A percentile compares a stretch with the other conserved stretches of the same genome.
These are phyloP conservation scores for Trichomalopsis sarcophagae DNA, from an alignment of 1,140 invertebrate genomes.

Conservation along the genomic window DNA sequence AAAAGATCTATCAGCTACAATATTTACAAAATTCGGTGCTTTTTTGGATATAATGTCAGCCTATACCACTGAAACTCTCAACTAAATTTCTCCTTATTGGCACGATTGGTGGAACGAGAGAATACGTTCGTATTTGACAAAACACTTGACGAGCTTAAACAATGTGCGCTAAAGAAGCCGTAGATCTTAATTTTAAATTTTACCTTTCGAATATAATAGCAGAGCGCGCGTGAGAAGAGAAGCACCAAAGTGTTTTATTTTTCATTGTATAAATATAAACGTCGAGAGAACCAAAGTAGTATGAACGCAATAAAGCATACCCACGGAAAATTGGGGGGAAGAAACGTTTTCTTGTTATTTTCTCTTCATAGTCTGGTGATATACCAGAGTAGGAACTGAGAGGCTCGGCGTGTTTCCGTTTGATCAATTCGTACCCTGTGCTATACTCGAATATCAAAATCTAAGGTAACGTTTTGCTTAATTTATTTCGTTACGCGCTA, in stretches of 20 bases:
- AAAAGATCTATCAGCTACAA: constrained; percentile 27
- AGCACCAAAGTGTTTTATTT: constrained; percentile 32
- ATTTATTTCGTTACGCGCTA: constrained; percentile 32
- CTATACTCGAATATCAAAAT: constrained; percentile 48
- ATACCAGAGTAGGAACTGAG: constrained; percentile 38
- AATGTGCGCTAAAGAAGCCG: constrained; percentile 42
- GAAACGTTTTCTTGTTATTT: constrained; percentile 12
- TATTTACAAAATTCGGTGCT: constrained; percentile 49
- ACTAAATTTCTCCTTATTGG: constrained; percentile 48
- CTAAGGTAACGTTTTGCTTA: constrained; percentile 36
- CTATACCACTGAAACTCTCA: constrained; percentile 15
- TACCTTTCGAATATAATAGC: constrained; percentile 29
- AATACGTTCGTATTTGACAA: constrained; percentile 6
- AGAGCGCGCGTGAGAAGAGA: constrained; percentile 27
- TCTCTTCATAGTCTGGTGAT: constrained; percentile 24
- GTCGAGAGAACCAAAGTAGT: constrained; percentile 22
- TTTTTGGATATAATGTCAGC: constrained; percentile 6
- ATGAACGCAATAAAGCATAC: not conserved
- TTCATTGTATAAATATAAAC: constrained; percentile 10
- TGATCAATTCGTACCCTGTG: constrained; percentile 45
- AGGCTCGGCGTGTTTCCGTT: constrained; percentile 15
- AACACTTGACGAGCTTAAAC: constrained; percentile 20
- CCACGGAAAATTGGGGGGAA: constrained; percentile 21
- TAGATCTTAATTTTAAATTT: constrained; percentile 34
- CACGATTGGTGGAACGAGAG: constrained; percentile 43